Percentiles rank a stretch among this genome's conserved stretches.
Evolutionary conservation across 1,140 invertebrate species (phyloP).

Genomic region (Drosophila nikananu): DNA sequence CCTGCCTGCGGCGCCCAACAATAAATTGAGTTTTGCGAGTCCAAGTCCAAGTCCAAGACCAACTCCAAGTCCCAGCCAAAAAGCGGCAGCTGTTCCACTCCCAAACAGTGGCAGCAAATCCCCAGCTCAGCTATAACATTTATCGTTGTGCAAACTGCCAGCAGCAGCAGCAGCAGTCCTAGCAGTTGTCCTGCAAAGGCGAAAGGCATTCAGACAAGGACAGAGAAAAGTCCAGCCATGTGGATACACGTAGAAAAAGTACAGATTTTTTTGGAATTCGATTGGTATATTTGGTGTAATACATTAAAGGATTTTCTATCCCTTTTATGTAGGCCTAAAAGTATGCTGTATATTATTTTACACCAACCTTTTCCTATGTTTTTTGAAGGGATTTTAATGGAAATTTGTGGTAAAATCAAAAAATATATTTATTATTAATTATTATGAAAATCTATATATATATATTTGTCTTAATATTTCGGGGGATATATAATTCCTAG

Average conservation of each 20-base stretch:
- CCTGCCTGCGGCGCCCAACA: conserved; percentile 64
- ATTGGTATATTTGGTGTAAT: neutral
- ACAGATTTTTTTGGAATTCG: neutral
- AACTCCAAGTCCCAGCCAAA: conserved; percentile 13
- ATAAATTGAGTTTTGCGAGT: conserved; percentile 75
- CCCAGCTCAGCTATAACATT: conserved; percentile 69
- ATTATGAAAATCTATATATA: too few species aligned
- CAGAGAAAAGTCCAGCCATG: conserved; percentile 23
- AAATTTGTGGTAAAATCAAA: too few species aligned
- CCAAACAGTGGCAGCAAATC: conserved; percentile 63
- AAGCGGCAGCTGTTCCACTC: conserved; percentile 67
- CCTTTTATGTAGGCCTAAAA: neutral
- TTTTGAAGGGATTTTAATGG: too few species aligned
- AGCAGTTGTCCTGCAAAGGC: conserved; percentile 24
- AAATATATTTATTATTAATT: too few species aligned
- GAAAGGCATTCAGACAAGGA: conserved; percentile 11
- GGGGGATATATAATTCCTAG: too few species aligned
- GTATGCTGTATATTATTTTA: neutral
- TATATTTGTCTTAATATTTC: too few species aligned
- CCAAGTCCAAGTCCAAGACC: conserved; percentile 33
- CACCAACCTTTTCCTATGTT: neutral
- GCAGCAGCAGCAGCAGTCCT: conserved; percentile 31
- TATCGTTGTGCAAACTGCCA: conserved; percentile 62
- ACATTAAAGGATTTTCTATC: neutral
- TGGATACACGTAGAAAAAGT: conserved; percentile 5